Conservation (phyloP, 1,140 invertebrate species). For the Artemia franciscana region DNA sequence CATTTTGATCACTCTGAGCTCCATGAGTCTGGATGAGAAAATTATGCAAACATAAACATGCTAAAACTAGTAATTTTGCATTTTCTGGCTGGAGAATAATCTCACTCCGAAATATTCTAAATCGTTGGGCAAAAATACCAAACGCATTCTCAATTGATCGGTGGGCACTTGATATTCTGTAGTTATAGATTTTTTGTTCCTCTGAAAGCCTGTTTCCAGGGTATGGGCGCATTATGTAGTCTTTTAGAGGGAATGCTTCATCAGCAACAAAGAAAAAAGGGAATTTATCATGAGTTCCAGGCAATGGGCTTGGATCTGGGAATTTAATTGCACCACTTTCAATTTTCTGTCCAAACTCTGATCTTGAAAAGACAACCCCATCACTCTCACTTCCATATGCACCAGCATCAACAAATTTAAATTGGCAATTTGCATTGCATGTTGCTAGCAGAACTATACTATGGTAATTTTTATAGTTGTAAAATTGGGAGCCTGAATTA, state of each 20-base stretch:
- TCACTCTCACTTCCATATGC: constrained; percentile 20
- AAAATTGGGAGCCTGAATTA: constrained; percentile 18
- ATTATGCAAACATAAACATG: constrained; percentile 5
- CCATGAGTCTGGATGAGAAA: neutral
- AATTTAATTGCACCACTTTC: constrained; percentile 12
- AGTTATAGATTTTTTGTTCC: constrained; percentile 14
- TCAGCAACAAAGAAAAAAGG: constrained; percentile 22
- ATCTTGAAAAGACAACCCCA: constrained; percentile 17
- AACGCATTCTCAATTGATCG: constrained; percentile 7
- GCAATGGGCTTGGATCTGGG: constrained; percentile 11
- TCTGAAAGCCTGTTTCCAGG: constrained; percentile 13
- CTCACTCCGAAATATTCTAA: constrained; percentile 4
- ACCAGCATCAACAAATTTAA: constrained; percentile 21
- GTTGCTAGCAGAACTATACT: constrained; percentile 21
- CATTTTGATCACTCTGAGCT: neutral
- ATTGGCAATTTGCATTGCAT: constrained; percentile 21
- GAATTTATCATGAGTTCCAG: constrained; percentile 10
- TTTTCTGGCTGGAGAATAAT: constrained; percentile 3
- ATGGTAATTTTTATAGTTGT: constrained; percentile 20
- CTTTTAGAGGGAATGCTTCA: constrained; percentile 21
- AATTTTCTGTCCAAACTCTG: constrained; percentile 16
- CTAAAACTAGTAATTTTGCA: neutral
- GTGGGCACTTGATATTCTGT: constrained; percentile 7
- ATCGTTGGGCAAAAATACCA: constrained; percentile 6
- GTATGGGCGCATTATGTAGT: constrained; percentile 24